Percentiles rank a stretch among this genome's conserved stretches.
These are phyloP conservation scores for Lithophane semibrunnea DNA, from an alignment of 2,888 invertebrate species.

Conservation along the genomic window DNA sequence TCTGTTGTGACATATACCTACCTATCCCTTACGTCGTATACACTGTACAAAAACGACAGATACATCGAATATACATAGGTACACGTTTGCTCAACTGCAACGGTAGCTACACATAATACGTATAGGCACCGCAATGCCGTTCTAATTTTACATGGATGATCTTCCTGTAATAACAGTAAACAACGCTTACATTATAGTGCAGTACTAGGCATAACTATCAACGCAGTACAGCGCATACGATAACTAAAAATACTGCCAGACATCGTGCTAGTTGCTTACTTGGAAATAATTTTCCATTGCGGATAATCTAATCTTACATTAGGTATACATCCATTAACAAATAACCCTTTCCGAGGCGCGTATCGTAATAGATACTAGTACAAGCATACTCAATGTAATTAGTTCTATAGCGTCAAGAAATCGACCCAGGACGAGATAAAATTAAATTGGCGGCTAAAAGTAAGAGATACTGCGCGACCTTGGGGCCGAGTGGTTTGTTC, in stretches of 20 bases:
- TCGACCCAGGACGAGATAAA: slow-evolving; percentile 64
- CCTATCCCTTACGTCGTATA: slow-evolving; percentile 14
- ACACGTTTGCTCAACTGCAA: slow-evolving; percentile 7
- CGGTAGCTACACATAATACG: slow-evolving; percentile 15
- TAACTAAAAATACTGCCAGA: slow-evolving; percentile 50
- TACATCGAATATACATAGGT: neutral
- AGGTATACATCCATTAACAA: slow-evolving; percentile 63
- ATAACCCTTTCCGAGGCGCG: slow-evolving; percentile 60
- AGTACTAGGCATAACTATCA: slow-evolving; percentile 41
- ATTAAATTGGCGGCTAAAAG: slow-evolving; percentile 76
- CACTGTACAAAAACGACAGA: slow-evolving; percentile 15
- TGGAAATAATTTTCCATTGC: slow-evolving; percentile 57
- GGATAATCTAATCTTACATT: slow-evolving; percentile 61
- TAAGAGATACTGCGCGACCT: slow-evolving; percentile 85
- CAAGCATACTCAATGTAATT: slow-evolving; percentile 65
- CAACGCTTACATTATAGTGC: slow-evolving; percentile 39
- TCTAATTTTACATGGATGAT: slow-evolving; percentile 59
- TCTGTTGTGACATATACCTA: slow-evolving; percentile 51
- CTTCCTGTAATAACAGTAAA: slow-evolving; percentile 58
- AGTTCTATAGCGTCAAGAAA: slow-evolving; percentile 64
- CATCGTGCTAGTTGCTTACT: slow-evolving; percentile 37
- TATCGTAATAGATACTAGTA: slow-evolving; percentile 62
- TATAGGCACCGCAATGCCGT: slow-evolving; percentile 24
- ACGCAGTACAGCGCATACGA: slow-evolving; percentile 27
- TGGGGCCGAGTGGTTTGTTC: slow-evolving; percentile 83